Percentiles rank a stretch among this genome's conserved stretches.
Evolutionary conservation across 2,797 vertebrate genomes (phyloP).

Genomic region (Labroides dimidiatus): DNA sequence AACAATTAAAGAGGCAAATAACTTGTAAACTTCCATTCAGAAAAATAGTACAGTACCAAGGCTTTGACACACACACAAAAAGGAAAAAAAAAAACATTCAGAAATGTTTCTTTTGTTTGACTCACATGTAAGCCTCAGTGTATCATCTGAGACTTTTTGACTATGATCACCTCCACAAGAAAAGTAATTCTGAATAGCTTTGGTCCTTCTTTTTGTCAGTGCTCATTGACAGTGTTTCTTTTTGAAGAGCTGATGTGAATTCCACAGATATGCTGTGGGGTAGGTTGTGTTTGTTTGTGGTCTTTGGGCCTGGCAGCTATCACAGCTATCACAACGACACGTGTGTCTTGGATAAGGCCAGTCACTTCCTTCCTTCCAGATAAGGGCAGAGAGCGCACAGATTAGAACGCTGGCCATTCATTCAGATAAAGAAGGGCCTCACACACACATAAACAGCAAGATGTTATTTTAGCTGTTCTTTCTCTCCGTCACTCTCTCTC

Average conservation of each 20-base stretch:
- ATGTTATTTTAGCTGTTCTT: conserved; percentile 80
- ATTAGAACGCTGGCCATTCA: conserved; percentile 75
- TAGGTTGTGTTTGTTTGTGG: conserved; percentile 58
- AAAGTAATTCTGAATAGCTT: not conserved
- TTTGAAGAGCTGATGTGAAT: conserved; percentile 50
- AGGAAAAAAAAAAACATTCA: too few relatives aligned
- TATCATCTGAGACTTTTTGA: not conserved
- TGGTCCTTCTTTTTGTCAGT: conserved; percentile 4
- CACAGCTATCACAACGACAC: conserved; percentile 73
- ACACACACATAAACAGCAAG: conserved; percentile 39
- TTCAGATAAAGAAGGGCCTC: conserved; percentile 78
- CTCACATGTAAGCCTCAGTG: not conserved
- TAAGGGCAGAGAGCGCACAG: conserved; percentile 71
- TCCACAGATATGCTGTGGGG: conserved; percentile 41
- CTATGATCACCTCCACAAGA: conserved; percentile 7
- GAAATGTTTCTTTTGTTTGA: too few relatives aligned
- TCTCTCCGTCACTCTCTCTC: conserved; percentile 60
- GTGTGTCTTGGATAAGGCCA: conserved; percentile 78
- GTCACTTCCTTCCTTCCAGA: conserved; percentile 85
- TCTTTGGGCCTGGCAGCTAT: conserved; percentile 74
- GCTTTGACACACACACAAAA: not conserved
- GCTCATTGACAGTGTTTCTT: not conserved
- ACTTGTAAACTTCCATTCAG: not conserved
- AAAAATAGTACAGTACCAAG: not conserved
- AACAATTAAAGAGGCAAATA: not conserved